Percentiles rank a stretch among this genome's conserved stretches.
phyloP scores from a whole-genome alignment of 2,888 invertebrate species.

The Apeira syringaria region DNA sequence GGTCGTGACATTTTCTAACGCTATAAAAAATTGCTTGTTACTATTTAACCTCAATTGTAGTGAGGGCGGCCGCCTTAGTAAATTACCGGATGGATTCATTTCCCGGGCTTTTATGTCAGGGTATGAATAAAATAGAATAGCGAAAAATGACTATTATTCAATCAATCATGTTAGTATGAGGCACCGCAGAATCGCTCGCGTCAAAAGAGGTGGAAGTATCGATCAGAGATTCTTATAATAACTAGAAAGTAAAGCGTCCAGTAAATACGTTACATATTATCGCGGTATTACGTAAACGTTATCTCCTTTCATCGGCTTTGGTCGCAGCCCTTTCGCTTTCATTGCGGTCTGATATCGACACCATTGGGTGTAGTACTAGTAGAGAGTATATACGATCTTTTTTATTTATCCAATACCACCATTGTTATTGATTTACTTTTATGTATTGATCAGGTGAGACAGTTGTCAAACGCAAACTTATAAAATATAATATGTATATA shows the following conservation, averaged over 20 bases:
- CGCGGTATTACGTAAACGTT: neutral
- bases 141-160: too few species aligned
- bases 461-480: neutral
- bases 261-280: neutral
- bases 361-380: conserved; percentile 10
- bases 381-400: too few species aligned
- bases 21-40: too few species aligned
- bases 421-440: conserved; percentile 1
- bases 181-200: too few species aligned
- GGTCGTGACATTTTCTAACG: too few species aligned
- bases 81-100: too few species aligned
- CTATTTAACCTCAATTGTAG: too few species aligned
- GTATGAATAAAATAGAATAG: too few species aligned
- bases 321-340: conserved; percentile 14
- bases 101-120: too few species aligned
- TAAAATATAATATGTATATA: neutral
- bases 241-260: conserved; percentile 1
- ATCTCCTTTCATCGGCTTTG: conserved; percentile 13
- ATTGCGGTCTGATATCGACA: conserved; percentile 8
- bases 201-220: too few species aligned
- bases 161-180: too few species aligned
- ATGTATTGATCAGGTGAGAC: neutral
- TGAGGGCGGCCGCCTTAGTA: too few species aligned
- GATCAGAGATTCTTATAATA: neutral
- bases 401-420: neutral